Base-by-base conservation (phyloP, 2,113 vertebrate genomes). In the Dipodomys merriami region DNA sequence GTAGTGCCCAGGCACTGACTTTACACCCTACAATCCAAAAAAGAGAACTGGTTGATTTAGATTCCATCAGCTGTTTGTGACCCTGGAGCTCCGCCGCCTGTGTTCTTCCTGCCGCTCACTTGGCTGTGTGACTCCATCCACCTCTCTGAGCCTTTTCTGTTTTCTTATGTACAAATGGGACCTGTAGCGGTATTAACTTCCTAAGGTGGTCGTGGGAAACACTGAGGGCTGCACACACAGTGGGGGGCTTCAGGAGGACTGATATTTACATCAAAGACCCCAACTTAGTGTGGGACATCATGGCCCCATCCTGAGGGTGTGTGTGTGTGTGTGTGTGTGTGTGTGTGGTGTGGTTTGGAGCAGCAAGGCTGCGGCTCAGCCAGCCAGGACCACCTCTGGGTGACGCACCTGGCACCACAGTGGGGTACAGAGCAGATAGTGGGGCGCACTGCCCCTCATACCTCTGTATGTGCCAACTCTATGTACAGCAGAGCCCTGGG, bases 361-460 rank as follows among this genome's bases (percentile, higher is more conserved):
- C 53, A 57, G 53, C 13, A 57, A 64, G 62, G 23, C 62, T 23
- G 62, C 20, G 22, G 20, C 62, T 64, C 7, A 6, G 62, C 84
- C 76, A 67, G 49, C 53, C 33, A 0, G 8, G 15, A 23, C 20
- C 1, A 33, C 22, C 5, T 8, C 0, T 7, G 16, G 44, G 16
- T 20, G 5, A 0, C 22, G 27, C 60, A 23, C 25, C 4, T 53
- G 57, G 15, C 7, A 1, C 46, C 6, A 0, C 30, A 35, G 35
- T 15, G 53, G 71, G 64, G 2, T 8, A 9, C n/a, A 25, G 74
- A 35, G 33, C 39, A n/a, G 9, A 33, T 7, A 6, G 71, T 44
- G n/a, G 30, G n/a, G 7, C 0, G 0, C 44, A 20, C 19, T 53
- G 44, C 88, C 72, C 20, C 19, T 62, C 19, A 62, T 1, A 2